Conservation (phyloP, 2,888 invertebrate genomes). For the Sialis fuliginosa region DNA sequence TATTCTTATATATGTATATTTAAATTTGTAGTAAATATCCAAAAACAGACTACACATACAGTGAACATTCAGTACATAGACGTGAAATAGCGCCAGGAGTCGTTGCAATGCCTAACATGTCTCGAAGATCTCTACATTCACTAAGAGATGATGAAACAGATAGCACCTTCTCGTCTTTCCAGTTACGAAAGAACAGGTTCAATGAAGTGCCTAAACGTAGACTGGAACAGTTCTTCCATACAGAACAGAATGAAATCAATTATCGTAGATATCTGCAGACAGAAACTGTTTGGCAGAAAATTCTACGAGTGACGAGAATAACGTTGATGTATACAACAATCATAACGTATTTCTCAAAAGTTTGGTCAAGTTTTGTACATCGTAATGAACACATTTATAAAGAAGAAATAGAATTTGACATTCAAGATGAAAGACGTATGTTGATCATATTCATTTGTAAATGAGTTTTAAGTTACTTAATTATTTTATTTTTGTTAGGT, state of each 20-base stretch:
- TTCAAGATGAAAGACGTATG: no score
- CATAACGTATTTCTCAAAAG: not conserved
- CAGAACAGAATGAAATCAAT: not conserved
- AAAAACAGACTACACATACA: slow-evolving; percentile 85
- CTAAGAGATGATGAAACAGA: slow-evolving; percentile 12
- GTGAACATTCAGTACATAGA: slow-evolving; percentile 62
- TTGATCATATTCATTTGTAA: not conserved
- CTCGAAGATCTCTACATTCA: slow-evolving; percentile 43
- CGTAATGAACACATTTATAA: no score
- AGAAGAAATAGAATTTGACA: no score
- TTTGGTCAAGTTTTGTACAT: not conserved
- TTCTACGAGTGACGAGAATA: not conserved
- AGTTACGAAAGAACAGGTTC: not conserved
- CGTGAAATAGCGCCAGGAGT: slow-evolving; percentile 64
- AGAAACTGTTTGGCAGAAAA: not conserved
- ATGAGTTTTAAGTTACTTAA: not conserved
- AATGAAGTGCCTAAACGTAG: not conserved
- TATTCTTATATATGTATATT: slow-evolving; percentile 7
- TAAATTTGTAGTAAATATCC: slow-evolving; percentile 52
- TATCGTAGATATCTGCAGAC: not conserved
- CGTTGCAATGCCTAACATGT: slow-evolving; percentile 80
- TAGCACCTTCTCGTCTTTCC: not conserved
- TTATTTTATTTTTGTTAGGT: slow-evolving; percentile 1
- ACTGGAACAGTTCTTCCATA: not conserved
- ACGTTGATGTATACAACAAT: not conserved